A percentile compares a stretch with the other conserved stretches of the same genome.
Evolutionary conservation across 2,888 invertebrate species (phyloP).

Genomic region (Drosophila infuscata): DNA sequence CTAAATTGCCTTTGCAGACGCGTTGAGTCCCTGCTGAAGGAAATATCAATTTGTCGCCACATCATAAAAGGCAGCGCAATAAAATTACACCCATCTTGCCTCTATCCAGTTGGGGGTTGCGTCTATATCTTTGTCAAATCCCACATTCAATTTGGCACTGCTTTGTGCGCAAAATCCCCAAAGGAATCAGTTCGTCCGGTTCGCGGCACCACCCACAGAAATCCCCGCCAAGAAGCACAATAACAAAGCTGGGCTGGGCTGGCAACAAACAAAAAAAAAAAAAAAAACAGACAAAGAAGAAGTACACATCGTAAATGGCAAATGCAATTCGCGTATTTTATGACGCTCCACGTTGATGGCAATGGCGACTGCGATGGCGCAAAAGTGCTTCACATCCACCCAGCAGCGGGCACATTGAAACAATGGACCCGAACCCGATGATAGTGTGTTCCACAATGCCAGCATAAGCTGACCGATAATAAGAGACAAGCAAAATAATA

Average conservation of each 20-base stretch:
- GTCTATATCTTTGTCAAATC: constrained; percentile 73
- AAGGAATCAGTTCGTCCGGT: constrained; percentile 73
- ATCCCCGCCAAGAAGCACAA: constrained; percentile 57
- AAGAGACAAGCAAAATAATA: constrained; percentile 80
- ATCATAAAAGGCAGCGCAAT: constrained; percentile 82
- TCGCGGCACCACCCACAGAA: constrained; percentile 39
- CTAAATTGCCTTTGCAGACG: constrained; percentile 74
- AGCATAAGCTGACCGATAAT: constrained; percentile 73
- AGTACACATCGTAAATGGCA: constrained; percentile 80
- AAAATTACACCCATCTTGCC: constrained; percentile 70
- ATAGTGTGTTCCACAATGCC: constrained; percentile 45
- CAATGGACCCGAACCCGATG: constrained; percentile 56
- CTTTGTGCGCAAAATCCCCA: constrained; percentile 82
- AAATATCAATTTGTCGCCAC: constrained; percentile 83
- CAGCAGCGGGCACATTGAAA: constrained; percentile 36
- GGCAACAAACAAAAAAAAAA: constrained; percentile 25
- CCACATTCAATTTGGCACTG: constrained; percentile 80
- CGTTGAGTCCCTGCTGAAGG: constrained; percentile 44
- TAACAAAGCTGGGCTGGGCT: constrained; percentile 45
- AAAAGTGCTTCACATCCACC: constrained; percentile 69
- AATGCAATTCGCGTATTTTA: constrained; percentile 83
- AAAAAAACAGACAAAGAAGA: constrained; percentile 44
- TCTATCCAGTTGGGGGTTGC: constrained; percentile 20
- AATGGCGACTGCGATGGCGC: constrained; percentile 53
- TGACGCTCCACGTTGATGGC: constrained; percentile 80